Base-by-base conservation (phyloP, 2,113 vertebrate genomes). In the Corydoras maculifer region DNA sequence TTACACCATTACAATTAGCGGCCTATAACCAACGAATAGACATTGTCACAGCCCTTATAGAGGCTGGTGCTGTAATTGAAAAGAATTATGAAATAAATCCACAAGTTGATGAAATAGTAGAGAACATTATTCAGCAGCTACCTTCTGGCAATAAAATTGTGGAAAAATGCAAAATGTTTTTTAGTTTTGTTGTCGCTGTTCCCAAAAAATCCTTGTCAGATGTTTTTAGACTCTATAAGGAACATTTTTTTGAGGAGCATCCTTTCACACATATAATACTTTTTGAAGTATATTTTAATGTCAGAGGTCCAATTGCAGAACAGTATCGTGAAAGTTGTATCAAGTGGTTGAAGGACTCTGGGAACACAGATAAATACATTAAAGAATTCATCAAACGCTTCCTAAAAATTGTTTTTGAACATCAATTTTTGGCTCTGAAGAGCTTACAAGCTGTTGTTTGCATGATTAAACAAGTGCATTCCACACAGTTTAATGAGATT, bases 331-430 rank as follows among this genome's bases (percentile, higher is more conserved):
- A 75, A 15, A 25, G 0, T 8, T 12, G 75, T 51, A 79, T 82
- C 2, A 77, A 53, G 58, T 84, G 81, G 81, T 62, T 87, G 2
- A 84, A 78, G 30, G 72, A 86, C 8, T 72, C 48, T 7, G 65
- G 0, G 2, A 81, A 77, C 9, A 1, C 72, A 14, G 68, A 82
- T 12, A 2, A 18, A 0, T 86, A 87, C 0, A 75, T 85, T 66
- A 9, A 7, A 3, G 2, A 59, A 30, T 15, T 64, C 7, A 68
- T 70, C 8, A 62, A 35, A 3, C 82, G 84, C 0, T 72, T 87
- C 35, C 31, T 79, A 69, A 78, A 15, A 2, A 81, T 87, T 18
- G 0, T 10, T 3, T 0, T 49, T 2, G 0, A 25, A 0, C 0
- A 69, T 2, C 0, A 0, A 0, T 0, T 0, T 0, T 0, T 0